Evolutionary conservation across 2,888 invertebrate species (phyloP).

Genomic region (Tricholauxania praeusta): DNA sequence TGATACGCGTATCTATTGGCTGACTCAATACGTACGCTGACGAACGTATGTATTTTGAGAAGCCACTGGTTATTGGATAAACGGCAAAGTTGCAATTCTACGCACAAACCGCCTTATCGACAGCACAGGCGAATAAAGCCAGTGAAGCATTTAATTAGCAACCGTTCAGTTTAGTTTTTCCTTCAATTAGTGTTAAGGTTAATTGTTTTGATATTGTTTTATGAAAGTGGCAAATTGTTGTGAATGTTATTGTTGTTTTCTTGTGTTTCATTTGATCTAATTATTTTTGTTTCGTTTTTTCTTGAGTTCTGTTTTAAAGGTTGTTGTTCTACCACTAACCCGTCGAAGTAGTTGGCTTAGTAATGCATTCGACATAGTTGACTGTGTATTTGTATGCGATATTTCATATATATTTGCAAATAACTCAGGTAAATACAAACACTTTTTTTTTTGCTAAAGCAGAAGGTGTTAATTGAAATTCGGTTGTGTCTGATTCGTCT

Average conservation of each 20-base stretch:
- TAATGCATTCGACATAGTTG: neutral
- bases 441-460: constrained; percentile 30
- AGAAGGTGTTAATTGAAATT: constrained; percentile 26
- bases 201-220: constrained; percentile 30
- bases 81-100: too few species aligned
- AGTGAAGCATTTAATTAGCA: constrained; percentile 25
- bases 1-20: too few species aligned
- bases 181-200: constrained; percentile 44
- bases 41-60: too few species aligned
- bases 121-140: neutral
- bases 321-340: neutral
- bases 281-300: constrained; percentile 18
- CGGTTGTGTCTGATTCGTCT: neutral
- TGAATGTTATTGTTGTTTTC: constrained; percentile 9
- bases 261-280: constrained; percentile 24
- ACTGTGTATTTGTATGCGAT: neutral
- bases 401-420: constrained; percentile 30
- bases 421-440: constrained; percentile 38
- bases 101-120: constrained; percentile 11
- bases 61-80: too few species aligned
- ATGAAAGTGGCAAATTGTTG: constrained; percentile 16
- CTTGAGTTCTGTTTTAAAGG: constrained; percentile 1
- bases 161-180: constrained; percentile 25
- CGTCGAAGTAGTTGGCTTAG: neutral
- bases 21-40: too few species aligned